These are phyloP conservation scores for Pluvianellus socialis DNA, from an alignment of 2,113 vertebrate species.

Conservation along the genomic window DNA sequence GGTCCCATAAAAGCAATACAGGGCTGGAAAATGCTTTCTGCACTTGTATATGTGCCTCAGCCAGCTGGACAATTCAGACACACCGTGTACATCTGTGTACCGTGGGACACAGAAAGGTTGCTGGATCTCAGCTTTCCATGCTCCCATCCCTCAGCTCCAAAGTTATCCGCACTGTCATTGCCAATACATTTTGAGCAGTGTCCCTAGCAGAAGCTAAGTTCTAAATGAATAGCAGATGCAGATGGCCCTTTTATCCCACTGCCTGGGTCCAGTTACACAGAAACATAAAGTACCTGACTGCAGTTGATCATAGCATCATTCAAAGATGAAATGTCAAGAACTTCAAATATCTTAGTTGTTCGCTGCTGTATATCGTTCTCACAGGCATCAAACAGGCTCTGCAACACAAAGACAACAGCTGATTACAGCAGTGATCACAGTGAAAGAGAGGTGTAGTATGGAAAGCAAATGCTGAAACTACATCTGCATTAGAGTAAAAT, in stretches of 20 bases:
- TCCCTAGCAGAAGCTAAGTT: background rate
- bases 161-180: background rate
- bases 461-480: background rate
- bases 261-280: background rate
- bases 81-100: background rate
- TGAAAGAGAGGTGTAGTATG: background rate
- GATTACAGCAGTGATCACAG: background rate
- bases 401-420: background rate
- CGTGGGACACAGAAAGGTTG: background rate
- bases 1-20: background rate
- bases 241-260: background rate
- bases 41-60: background rate
- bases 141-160: background rate
- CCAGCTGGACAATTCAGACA: background rate
- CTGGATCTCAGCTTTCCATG: background rate
- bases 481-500: background rate
- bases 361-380: background rate
- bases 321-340: background rate
- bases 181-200: background rate
- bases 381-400: conserved; percentile 6
- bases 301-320: background rate
- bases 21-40: background rate
- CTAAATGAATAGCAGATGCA: background rate
- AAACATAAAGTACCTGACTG: background rate
- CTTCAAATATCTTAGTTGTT: fast-evolving